Evolutionary conservation across 2,888 invertebrate genomes (phyloP), one percentile per base, ranked within the genome.

Genomic region (Drosophila neoperkinsi): DNA sequence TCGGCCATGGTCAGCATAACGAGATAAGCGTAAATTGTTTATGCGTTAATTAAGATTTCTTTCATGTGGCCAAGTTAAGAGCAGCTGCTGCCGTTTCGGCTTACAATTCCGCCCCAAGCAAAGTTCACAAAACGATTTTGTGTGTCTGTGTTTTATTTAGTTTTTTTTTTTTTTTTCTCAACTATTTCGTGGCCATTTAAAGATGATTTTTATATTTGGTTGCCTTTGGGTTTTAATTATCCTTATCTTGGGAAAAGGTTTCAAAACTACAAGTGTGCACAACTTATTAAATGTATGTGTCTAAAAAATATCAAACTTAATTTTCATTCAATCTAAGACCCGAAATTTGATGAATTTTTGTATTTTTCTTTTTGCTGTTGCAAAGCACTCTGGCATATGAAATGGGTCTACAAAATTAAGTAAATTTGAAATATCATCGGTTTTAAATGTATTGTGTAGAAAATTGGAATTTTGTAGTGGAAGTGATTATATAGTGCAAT

Each of bases 21-120:
- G 73, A 87, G 82, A 82, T 81, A 79, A 88, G 81, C 83, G 71
- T 77, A 71, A 81, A 88, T 76, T 77, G 81, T 74, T 81, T 73
- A 83, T 74, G 83, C 85, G 79, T 81, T 81, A 85, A 82, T 81
- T 88, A 82, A 85, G 85, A 85, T 88, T 83, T 81, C 77, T 74
- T 87, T 77, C 65, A 71, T 63, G 73, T 70, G 70, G 66, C 61
- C 56, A 63, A 55, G 59, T 51, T 61, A 28, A 70, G 34, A 63
- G 59, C 71, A 60, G 70, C 62, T 56, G 82, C 67, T 76, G 51
- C 30, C 41, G 56, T 25, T 34, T 31, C 61, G 30, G 25, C 53
- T 51, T 55, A 49, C 74, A 59, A 59, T 60, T 55, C 30, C 18
- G 41, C 41, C 55, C n/a, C 46, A 18, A 53, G 52, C 59, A 38